Base-by-base conservation (phyloP, 1,140 invertebrate species). In the Ips typographus region DNA sequence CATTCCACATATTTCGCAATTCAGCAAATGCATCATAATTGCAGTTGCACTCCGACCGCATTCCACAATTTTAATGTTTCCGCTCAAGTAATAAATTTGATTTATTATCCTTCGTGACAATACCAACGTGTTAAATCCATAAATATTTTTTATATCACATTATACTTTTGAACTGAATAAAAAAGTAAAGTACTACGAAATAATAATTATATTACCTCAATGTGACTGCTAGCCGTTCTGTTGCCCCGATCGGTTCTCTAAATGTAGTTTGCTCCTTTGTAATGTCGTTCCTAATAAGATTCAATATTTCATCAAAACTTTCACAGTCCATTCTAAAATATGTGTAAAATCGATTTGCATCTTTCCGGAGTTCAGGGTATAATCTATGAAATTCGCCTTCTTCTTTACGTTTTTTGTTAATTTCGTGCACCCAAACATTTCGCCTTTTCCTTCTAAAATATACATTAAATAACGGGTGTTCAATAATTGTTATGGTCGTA, bases 171-270 rank as follows among this genome's bases (percentile, higher is more conserved):
- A 22, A 22, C 22, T 22, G 22, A 22, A 22, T 22, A 22, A 22
- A 22, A 22, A 22, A 22, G 22, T 22, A 22, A 22, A 22, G 22
- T 22, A 22, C 22, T 22, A 22, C 22, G 22, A 22, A 22, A 22
- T 22, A 22, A 22, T 22, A 22, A 22, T 22, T 22, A 22, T 22
- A 22, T 41, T 41, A 65, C 40, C 40, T 65, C 39, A 57, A 40
- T 58, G 52, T 65, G 41, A 57, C 64, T 6, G 64, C 64, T 65
- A 65, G 41, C 43, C 64, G 64, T 65, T 65, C 64, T 41, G 52
- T 65, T 1, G 64, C 64, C 3, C 39, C 40, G 40, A 65, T 57
- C 39, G 52, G 64, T 57, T 65, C 44, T 47, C 44, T 47, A 47
- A 47, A 47, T 47, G 44, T 47, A 47, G 44, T 47, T 47, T 47